A percentile compares a stretch with the other conserved stretches of the same genome.
These are phyloP conservation scores for Athrips mouffetella DNA, from an alignment of 2,888 invertebrate species.

Conservation along the genomic window DNA sequence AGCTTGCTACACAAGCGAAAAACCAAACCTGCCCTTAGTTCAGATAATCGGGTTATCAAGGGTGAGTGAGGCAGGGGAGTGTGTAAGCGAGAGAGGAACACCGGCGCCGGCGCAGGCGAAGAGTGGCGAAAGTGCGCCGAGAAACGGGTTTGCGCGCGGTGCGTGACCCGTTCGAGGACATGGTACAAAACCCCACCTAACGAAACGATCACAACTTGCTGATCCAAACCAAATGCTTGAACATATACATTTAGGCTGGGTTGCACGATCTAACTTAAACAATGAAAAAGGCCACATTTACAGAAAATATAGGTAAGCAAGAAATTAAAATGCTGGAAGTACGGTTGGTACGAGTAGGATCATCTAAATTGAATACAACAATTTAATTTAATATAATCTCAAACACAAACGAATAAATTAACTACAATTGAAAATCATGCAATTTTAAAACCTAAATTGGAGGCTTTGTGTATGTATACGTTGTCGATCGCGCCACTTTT, in stretches of 20 bases:
- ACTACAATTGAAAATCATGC: too few species aligned
- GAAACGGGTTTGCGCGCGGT: slow-evolving; percentile 67
- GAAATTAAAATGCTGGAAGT: too few species aligned
- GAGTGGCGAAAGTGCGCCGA: slow-evolving; percentile 71
- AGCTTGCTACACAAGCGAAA: slow-evolving; percentile 23
- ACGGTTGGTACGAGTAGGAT: too few species aligned
- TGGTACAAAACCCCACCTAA: slow-evolving; percentile 45
- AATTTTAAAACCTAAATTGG: too few species aligned
- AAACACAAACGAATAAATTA: too few species aligned
- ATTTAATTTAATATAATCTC: too few species aligned
- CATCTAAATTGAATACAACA: too few species aligned
- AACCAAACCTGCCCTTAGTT: slow-evolving; percentile 19
- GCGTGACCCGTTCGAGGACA: slow-evolving; percentile 76
- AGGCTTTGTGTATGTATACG: too few species aligned
- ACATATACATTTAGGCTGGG: not conserved
- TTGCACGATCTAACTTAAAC: too few species aligned
- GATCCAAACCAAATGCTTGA: not conserved
- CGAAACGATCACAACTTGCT: not conserved
- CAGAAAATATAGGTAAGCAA: too few species aligned
- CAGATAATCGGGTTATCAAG: slow-evolving; percentile 29
- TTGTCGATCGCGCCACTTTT: slow-evolving; percentile 44
- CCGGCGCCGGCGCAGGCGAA: slow-evolving; percentile 54
- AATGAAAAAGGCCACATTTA: too few species aligned
- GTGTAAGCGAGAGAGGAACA: slow-evolving; percentile 57
- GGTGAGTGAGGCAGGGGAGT: slow-evolving; percentile 33